Conservation (phyloP, 2,888 invertebrate species). For the Dermolepida albohirtum region DNA sequence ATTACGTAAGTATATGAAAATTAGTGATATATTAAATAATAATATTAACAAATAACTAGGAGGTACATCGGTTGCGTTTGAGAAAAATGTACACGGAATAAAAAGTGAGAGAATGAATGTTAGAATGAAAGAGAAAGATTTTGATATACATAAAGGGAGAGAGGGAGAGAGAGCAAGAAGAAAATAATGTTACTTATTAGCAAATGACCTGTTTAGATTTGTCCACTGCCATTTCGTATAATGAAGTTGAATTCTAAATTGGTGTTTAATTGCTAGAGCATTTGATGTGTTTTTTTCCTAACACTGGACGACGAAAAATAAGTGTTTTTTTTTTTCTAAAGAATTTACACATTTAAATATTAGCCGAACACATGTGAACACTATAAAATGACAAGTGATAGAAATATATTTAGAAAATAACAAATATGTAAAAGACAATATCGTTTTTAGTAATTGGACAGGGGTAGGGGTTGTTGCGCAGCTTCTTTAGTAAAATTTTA, state of each 20-base stretch:
- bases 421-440: no score
- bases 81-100: background rate
- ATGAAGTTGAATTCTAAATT: slow-evolving; percentile 54
- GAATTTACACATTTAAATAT: background rate
- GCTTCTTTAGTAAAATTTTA: no score
- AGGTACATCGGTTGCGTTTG: background rate
- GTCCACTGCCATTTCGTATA: slow-evolving; percentile 60
- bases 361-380: background rate
- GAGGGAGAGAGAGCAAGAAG: slow-evolving; percentile 21
- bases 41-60: slow-evolving; percentile 16
- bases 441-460: no score
- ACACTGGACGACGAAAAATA: background rate
- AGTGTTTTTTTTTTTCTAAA: background rate
- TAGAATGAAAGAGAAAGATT: slow-evolving; percentile 1
- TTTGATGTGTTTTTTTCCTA: slow-evolving; percentile 13
- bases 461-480: no score
- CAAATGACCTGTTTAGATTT: slow-evolving; percentile 53
- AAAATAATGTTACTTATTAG: slow-evolving; percentile 40
- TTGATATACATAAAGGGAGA: background rate
- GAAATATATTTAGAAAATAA: no score
- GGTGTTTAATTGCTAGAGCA: slow-evolving; percentile 49
- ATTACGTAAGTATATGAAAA: slow-evolving; percentile 51
- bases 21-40: slow-evolving; percentile 44
- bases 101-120: background rate
- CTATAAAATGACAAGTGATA: background rate